A percentile compares a stretch with the other conserved stretches of the same genome.
Conservation (phyloP, 1,140 invertebrate species). For the Metopolophium dirhodum region DNA sequence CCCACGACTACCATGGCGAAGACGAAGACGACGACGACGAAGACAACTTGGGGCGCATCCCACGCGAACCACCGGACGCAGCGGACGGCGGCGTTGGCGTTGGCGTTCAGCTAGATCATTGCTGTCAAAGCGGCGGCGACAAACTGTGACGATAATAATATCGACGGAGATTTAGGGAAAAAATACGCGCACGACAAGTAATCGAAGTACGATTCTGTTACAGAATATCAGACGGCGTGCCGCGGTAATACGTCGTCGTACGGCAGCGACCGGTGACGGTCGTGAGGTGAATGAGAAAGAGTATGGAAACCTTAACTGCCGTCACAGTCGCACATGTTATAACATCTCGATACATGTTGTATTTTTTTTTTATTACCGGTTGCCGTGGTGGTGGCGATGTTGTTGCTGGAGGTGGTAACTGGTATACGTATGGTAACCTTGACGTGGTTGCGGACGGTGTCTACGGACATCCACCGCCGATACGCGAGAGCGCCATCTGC, state of each 20-base stretch:
- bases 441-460: background rate
- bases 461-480: background rate
- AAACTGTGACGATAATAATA: background rate
- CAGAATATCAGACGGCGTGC: background rate
- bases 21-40: background rate
- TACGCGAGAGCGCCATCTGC: background rate
- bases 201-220: background rate
- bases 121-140: too few species aligned
- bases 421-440: background rate
- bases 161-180: background rate
- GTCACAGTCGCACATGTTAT: background rate
- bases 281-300: slow-evolving; percentile 10
- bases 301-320: background rate
- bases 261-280: background rate
- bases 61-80: background rate
- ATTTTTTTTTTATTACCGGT: background rate
- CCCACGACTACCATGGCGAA: background rate
- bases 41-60: background rate
- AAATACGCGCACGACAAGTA: background rate
- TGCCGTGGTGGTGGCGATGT: background rate
- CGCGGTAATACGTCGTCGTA: background rate
- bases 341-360: background rate
- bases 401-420: background rate
- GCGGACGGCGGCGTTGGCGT: background rate
- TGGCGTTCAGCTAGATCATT: background rate